Percentiles rank a stretch among this genome's conserved stretches.
phyloP scores from a whole-genome alignment of 1,140 invertebrate genomes.

The Samia ricini region DNA sequence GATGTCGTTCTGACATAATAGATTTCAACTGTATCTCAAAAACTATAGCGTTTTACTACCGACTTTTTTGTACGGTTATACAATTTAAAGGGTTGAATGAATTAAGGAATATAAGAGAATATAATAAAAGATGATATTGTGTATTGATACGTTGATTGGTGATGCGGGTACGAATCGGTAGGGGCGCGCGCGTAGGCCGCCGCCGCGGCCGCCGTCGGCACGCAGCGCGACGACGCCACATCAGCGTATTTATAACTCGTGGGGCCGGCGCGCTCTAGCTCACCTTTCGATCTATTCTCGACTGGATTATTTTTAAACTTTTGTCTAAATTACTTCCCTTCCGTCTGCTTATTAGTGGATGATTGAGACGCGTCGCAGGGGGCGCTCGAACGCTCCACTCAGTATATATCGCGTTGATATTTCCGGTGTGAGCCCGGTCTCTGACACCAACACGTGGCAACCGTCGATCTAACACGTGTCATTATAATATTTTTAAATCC shows the following conservation, averaged over 20 bases:
- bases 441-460: slow-evolving; percentile 32
- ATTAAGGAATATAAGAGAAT: not conserved
- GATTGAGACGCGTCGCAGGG: slow-evolving; percentile 72
- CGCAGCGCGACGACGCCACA: slow-evolving; percentile 41
- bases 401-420: slow-evolving; percentile 59
- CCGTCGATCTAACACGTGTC: slow-evolving; percentile 20
- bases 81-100: not conserved
- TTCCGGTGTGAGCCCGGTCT: slow-evolving; percentile 42
- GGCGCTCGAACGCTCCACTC: slow-evolving; percentile 58
- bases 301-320: slow-evolving; percentile 70
- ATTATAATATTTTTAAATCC: slow-evolving; percentile 29
- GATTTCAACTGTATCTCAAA: not conserved
- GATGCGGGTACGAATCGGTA: slow-evolving; percentile 19
- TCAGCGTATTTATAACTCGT: slow-evolving; percentile 62
- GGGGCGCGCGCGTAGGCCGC: slow-evolving; percentile 34
- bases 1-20: not conserved
- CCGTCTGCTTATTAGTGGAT: slow-evolving; percentile 72
- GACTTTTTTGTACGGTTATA: not conserved
- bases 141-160: slow-evolving; percentile 9
- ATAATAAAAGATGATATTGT: not conserved
- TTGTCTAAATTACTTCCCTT: slow-evolving; percentile 74
- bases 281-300: slow-evolving; percentile 73
- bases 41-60: not conserved
- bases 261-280: slow-evolving; percentile 66
- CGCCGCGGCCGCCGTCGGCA: slow-evolving; percentile 30